Evolutionary conservation across 1,140 invertebrate species (phyloP).

Genomic region (Brachionus paranguensis): DNA sequence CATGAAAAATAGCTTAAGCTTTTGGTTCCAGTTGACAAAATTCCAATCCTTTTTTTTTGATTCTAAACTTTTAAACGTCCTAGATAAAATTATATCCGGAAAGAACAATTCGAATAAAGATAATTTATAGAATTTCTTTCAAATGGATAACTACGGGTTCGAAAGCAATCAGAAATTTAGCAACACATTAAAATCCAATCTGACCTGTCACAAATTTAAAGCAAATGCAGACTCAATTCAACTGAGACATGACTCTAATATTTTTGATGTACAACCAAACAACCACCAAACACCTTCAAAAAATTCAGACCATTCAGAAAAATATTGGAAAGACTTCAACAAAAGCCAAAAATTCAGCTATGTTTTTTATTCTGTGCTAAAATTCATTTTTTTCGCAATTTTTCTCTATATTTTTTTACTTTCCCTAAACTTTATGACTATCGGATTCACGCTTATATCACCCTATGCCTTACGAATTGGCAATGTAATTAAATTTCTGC

Average conservation of each 20-base stretch:
- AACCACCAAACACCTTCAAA: not conserved
- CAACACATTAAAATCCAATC: not conserved
- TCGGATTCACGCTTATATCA: slow-evolving; percentile 11
- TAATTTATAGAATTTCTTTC: not conserved
- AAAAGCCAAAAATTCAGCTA: not conserved
- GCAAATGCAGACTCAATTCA: not conserved
- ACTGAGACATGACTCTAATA: not conserved
- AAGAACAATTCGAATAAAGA: not conserved
- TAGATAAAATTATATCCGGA: not conserved
- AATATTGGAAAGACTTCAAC: not conserved
- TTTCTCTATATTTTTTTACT: slow-evolving; percentile 13
- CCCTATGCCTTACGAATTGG: not conserved
- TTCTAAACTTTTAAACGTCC: not conserved
- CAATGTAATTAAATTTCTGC: slow-evolving; percentile 43
- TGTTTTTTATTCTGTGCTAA: not conserved
- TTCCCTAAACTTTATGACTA: slow-evolving; percentile 35
- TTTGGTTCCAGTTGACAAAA: not conserved
- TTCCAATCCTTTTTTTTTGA: no score
- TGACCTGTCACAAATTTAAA: not conserved
- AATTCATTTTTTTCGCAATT: slow-evolving; percentile 8
- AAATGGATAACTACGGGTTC: not conserved
- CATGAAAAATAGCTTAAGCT: not conserved
- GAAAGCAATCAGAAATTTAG: not conserved
- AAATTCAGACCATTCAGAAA: not conserved
- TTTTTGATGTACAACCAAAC: not conserved